phyloP scores from a whole-genome alignment of 2,888 invertebrate genomes.

The Drosophila meridionalis region DNA sequence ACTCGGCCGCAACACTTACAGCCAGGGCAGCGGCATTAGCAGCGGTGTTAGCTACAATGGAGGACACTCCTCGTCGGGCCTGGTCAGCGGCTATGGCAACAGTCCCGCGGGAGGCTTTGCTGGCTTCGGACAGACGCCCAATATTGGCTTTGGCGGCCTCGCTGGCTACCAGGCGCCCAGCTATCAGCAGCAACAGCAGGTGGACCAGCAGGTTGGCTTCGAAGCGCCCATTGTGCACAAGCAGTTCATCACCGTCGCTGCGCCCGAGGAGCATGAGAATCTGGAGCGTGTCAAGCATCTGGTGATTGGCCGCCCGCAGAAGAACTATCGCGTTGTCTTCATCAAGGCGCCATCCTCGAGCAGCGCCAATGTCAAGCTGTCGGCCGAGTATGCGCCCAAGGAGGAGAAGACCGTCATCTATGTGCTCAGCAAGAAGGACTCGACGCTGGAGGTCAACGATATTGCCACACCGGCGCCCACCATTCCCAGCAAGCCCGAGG shows the following conservation, averaged over 20 bases:
- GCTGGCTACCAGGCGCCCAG: conserved; percentile 61
- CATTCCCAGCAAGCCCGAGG: conserved; percentile 83
- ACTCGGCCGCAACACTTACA: conserved; percentile 8
- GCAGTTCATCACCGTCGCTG: conserved; percentile 82
- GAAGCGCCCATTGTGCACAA: conserved; percentile 79
- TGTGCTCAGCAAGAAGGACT: conserved; percentile 83
- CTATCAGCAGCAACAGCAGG: conserved; percentile 59
- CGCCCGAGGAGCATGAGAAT: conserved; percentile 82
- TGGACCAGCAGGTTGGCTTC: conserved; percentile 60
- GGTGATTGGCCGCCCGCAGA: conserved; percentile 82
- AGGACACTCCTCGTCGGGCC: conserved; percentile 29
- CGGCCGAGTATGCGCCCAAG: conserved; percentile 82
- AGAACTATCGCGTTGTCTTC: conserved; percentile 83
- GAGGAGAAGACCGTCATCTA: conserved; percentile 85
- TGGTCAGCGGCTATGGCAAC: conserved; percentile 21
- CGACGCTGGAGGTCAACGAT: conserved; percentile 79
- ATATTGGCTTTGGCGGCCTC: conserved; percentile 62
- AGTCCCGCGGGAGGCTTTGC: conserved; percentile 31
- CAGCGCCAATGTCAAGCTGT: conserved; percentile 75
- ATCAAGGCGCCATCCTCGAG: conserved; percentile 83
- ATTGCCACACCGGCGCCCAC: conserved; percentile 83
- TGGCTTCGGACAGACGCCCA: conserved; percentile 59
- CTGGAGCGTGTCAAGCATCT: conserved; percentile 78
- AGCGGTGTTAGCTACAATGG: conserved; percentile 7
- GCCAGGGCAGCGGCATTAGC: conserved; percentile 16